Conservation (phyloP, 64 coral and sea anemone genomes). For the Stichodactyla helianthus region DNA sequence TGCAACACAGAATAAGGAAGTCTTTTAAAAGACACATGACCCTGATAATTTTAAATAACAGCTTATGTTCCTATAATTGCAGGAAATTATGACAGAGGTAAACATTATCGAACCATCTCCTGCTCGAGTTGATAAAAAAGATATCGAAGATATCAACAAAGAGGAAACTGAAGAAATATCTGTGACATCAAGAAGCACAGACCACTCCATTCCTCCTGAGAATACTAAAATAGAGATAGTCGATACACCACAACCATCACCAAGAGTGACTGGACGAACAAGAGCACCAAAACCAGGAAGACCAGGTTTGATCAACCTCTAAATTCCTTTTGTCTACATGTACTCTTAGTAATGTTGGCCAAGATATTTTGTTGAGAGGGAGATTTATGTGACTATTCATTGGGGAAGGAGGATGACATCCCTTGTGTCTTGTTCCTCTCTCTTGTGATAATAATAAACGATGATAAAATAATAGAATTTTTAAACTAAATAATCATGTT, state of each 20-base stretch:
- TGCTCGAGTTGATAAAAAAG: not conserved
- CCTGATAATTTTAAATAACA: not conserved
- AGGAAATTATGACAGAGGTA: slow-evolving; percentile 44
- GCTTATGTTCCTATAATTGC: not conserved
- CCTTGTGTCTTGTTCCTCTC: too few relatives aligned
- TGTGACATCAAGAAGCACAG: slow-evolving; percentile 6
- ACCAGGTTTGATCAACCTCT: slow-evolving; percentile 28
- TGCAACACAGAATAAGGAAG: too few relatives aligned
- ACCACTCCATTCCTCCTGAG: slow-evolving; percentile 43
- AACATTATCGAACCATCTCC: slow-evolving; percentile 17
- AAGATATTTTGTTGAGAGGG: too few relatives aligned
- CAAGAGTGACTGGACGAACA: slow-evolving; percentile 49
- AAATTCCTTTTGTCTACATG: not conserved
- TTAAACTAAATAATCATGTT: not conserved
- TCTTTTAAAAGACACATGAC: too few relatives aligned
- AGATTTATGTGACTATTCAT: too few relatives aligned
- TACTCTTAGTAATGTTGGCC: too few relatives aligned
- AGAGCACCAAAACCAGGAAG: slow-evolving; percentile 77
- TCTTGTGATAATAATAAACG: too few relatives aligned
- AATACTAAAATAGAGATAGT: slow-evolving; percentile 52
- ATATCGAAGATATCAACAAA: slow-evolving; percentile 22
- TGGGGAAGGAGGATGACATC: too few relatives aligned
- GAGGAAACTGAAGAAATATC: slow-evolving; percentile 24
- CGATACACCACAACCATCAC: slow-evolving; percentile 66
- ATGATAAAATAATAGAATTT: too few relatives aligned